A percentile compares a stretch with the other conserved stretches of the same genome.
phyloP scores from a whole-genome alignment of 2,888 invertebrate genomes.

The Spodoptera exigua region DNA sequence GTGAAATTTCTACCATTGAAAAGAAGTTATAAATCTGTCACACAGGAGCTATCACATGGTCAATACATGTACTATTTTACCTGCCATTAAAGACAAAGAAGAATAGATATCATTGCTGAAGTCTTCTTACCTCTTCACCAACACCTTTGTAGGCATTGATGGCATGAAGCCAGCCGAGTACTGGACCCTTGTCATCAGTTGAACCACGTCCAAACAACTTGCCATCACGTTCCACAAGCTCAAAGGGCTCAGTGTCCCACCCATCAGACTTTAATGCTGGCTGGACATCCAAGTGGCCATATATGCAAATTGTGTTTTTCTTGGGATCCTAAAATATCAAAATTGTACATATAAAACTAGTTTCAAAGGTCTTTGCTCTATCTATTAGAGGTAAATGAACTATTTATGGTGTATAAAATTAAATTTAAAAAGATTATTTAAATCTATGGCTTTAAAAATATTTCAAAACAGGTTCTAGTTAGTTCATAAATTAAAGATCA shows the following conservation, averaged over 20 bases:
- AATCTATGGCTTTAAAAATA: no score
- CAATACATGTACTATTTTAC: no score
- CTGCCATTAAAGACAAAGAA: no score
- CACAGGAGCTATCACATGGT: no score
- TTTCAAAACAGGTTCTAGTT: no score
- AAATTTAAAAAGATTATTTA: no score
- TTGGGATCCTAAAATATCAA: conserved; percentile 89
- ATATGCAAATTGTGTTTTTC: conserved; percentile 98
- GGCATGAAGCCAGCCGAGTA: conserved; percentile 98
- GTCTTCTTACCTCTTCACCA: conserved; percentile 86
- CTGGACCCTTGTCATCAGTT: conserved; percentile 98
- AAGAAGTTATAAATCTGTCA: no score
- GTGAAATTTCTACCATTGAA: no score
- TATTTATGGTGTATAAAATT: neutral
- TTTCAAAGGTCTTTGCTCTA: neutral
- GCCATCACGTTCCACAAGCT: conserved; percentile 95
- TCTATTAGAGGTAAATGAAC: conserved; percentile 4
- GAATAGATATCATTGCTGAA: neutral
- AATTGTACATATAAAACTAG: neutral
- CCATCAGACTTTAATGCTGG: conserved; percentile 98
- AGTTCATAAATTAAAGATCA: no score
- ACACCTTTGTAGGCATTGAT: conserved; percentile 95
- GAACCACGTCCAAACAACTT: conserved; percentile 97
- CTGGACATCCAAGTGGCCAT: conserved; percentile 99
- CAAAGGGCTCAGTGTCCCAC: conserved; percentile 98